Evolutionary conservation across 1,140 invertebrate species (phyloP).

Genomic region (Tetramorium simillimum): DNA sequence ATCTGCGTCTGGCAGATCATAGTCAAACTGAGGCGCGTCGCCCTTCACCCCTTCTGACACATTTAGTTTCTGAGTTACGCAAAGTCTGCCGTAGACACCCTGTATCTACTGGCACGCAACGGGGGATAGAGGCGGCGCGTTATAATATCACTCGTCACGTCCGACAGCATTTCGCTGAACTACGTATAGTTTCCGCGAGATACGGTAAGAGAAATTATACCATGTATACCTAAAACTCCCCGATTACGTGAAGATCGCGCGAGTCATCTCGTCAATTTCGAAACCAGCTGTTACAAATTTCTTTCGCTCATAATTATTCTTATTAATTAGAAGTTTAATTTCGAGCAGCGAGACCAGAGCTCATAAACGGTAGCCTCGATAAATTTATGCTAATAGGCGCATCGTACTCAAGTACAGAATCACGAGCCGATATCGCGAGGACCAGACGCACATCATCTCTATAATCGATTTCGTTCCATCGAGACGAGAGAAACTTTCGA

Average conservation of each 20-base stretch:
- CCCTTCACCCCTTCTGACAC: conserved; percentile 62
- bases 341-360: background rate
- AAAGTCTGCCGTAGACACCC: conserved; percentile 76
- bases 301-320: background rate
- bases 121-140: conserved; percentile 68
- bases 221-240: background rate
- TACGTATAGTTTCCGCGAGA: conserved; percentile 55
- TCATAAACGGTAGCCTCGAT: conserved; percentile 4
- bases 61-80: conserved; percentile 75
- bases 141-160: conserved; percentile 80
- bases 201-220: conserved; percentile 10
- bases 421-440: background rate
- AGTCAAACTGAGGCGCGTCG: conserved; percentile 64
- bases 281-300: background rate
- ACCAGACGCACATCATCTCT: background rate
- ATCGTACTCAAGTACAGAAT: background rate
- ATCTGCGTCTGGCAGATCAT: conserved; percentile 68
- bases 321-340: background rate
- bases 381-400: conserved; percentile 14
- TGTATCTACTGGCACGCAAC: conserved; percentile 64
- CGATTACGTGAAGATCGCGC: background rate
- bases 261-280: background rate
- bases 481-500: conserved; percentile 54
- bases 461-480: conserved; percentile 65
- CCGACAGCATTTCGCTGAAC: conserved; percentile 73